Conservation (phyloP, 2,797 vertebrate species). For the Somateria mollissima region DNA sequence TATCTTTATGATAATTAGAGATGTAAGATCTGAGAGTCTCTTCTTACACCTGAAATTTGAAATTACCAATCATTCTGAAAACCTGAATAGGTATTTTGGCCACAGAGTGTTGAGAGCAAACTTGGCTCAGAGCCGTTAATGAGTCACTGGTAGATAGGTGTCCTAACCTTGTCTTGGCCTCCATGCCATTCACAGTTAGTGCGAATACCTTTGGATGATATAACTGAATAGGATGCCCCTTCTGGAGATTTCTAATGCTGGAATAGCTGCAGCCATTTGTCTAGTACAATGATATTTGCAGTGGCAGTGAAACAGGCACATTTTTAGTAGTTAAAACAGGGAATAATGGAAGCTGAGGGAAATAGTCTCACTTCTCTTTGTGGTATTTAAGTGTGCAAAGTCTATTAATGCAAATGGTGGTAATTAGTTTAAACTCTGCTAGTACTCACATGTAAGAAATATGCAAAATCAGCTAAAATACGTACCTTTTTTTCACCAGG, state of each 20-base stretch:
- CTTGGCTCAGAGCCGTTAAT: background rate
- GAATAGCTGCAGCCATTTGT: background rate
- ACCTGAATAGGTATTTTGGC: conserved; percentile 8
- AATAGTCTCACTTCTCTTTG: background rate
- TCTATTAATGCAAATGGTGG: background rate
- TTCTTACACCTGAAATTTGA: conserved; percentile 9
- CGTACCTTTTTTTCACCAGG: background rate
- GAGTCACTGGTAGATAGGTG: background rate
- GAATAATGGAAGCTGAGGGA: background rate
- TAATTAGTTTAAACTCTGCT: background rate
- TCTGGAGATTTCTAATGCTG: background rate
- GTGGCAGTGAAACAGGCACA: background rate
- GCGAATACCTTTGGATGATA: background rate
- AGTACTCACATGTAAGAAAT: background rate
- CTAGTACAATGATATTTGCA: background rate
- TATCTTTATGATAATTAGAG: conserved; percentile 50
- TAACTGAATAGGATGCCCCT: background rate
- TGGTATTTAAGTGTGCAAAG: background rate
- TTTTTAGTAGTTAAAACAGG: background rate
- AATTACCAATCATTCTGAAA: background rate
- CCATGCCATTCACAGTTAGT: background rate
- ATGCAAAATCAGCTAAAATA: background rate
- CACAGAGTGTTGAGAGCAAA: background rate
- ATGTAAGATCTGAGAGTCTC: background rate
- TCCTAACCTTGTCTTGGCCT: background rate